These are phyloP conservation scores for Heteromurus nitidus DNA, from an alignment of 2,888 invertebrate genomes.

Conservation along the genomic window DNA sequence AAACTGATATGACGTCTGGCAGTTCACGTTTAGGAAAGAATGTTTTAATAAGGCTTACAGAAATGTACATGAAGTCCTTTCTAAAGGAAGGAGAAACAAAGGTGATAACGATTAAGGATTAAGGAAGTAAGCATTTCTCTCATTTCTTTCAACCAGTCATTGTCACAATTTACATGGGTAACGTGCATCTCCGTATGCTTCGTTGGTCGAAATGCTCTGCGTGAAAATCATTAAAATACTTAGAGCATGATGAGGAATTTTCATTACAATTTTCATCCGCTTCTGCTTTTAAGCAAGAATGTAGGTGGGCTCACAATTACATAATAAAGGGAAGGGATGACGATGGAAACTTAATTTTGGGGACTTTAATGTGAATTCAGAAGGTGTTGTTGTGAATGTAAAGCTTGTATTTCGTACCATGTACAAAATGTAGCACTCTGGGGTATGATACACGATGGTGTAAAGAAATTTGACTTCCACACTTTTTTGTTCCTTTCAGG, in stretches of 20 bases:
- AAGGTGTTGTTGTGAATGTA: no score
- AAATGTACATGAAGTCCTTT: no score
- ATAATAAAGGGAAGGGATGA: not conserved
- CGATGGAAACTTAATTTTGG: not conserved
- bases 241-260: constrained; percentile 37
- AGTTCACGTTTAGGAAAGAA: not conserved
- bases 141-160: not conserved
- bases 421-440: no score
- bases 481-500: not conserved
- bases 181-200: not conserved
- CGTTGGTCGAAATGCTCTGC: constrained; percentile 1
- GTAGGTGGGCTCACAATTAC: constrained; percentile 6
- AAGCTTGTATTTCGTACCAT: no score
- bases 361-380: not conserved
- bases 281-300: constrained; percentile 21
- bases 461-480: not conserved
- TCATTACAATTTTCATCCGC: constrained; percentile 32
- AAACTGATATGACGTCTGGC: constrained; percentile 2
- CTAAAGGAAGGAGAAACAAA: not conserved
- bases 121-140: constrained; percentile 2
- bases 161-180: not conserved
- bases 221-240: constrained; percentile 41
- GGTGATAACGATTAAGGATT: constrained; percentile 9
- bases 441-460: not conserved
- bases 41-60: no score